Conservation (phyloP, 2,888 invertebrate species). For the Callyntrura sp. region DNA sequence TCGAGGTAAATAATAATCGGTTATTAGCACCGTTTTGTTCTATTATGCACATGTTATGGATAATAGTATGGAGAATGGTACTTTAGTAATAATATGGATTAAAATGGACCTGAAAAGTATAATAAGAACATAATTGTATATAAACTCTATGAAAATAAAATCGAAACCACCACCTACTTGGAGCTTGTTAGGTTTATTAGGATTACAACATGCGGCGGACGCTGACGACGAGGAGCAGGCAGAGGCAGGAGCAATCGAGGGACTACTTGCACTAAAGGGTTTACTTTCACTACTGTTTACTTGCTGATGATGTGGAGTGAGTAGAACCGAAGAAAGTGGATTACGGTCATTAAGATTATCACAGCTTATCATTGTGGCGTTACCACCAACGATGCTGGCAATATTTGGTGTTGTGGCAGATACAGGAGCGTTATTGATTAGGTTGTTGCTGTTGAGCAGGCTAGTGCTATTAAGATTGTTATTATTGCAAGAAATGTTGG, state of each 20-base stretch:
- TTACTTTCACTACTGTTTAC: slow-evolving; percentile 59
- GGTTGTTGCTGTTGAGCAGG: slow-evolving; percentile 12
- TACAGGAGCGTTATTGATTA: slow-evolving; percentile 26
- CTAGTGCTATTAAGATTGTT: neutral
- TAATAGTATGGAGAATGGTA: no score
- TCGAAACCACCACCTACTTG: slow-evolving; percentile 72
- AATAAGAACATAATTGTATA: slow-evolving; percentile 16
- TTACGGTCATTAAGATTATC: slow-evolving; percentile 28
- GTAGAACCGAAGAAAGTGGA: slow-evolving; percentile 15
- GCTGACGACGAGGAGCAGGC: slow-evolving; percentile 34
- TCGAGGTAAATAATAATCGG: neutral
- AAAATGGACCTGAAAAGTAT: slow-evolving; percentile 32
- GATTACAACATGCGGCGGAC: slow-evolving; percentile 60
- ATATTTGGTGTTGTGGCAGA: slow-evolving; percentile 44
- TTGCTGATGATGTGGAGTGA: slow-evolving; percentile 5
- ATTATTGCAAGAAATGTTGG: slow-evolving; percentile 24
- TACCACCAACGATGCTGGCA: slow-evolving; percentile 45
- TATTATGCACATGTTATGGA: neutral
- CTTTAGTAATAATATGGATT: neutral
- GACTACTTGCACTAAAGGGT: slow-evolving; percentile 73
- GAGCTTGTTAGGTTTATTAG: slow-evolving; percentile 72
- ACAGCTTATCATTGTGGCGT: slow-evolving; percentile 29
- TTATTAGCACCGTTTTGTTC: neutral
- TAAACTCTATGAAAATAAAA: slow-evolving; percentile 40
- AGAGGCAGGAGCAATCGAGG: slow-evolving; percentile 65